phyloP scores from a whole-genome alignment of 2,113 vertebrate species.

The Erythrolamprus reginae region DNA sequence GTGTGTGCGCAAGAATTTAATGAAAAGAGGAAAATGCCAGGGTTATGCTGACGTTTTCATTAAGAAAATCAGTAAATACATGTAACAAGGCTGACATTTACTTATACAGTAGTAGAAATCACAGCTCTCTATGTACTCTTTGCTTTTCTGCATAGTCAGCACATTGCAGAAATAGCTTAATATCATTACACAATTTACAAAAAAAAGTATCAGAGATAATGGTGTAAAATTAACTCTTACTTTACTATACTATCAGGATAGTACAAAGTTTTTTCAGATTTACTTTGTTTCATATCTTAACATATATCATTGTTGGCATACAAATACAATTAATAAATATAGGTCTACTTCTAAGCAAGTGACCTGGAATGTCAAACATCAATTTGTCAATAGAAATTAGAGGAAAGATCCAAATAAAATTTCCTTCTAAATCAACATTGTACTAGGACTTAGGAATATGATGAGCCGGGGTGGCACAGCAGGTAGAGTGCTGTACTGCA shows the following conservation, averaged over 20 bases:
- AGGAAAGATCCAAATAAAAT: neutral
- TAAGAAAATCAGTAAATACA: constrained; percentile 55
- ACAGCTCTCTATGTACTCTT: constrained; percentile 7
- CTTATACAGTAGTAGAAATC: constrained; percentile 37
- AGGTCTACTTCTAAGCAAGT: neutral
- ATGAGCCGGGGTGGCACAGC: no score
- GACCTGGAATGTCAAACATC: neutral
- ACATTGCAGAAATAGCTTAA: constrained; percentile 40
- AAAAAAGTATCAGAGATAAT: constrained; percentile 7
- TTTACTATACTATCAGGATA: neutral
- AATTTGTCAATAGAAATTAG: neutral
- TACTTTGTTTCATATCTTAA: neutral
- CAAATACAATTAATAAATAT: no score
- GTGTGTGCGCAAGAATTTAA: constrained; percentile 44
- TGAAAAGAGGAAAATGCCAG: constrained; percentile 52
- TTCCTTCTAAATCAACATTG: neutral
- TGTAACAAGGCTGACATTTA: constrained; percentile 57
- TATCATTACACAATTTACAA: constrained; percentile 20
- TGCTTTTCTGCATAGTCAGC: constrained; percentile 54
- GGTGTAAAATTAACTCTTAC: constrained; percentile 40
- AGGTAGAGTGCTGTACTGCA: no score
- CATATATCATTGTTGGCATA: no score
- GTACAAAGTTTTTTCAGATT: neutral
- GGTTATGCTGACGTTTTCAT: constrained; percentile 57
- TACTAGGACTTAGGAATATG: no score